Conservation (phyloP, 2,888 invertebrate species). For the Eupelmus urozonus region DNA sequence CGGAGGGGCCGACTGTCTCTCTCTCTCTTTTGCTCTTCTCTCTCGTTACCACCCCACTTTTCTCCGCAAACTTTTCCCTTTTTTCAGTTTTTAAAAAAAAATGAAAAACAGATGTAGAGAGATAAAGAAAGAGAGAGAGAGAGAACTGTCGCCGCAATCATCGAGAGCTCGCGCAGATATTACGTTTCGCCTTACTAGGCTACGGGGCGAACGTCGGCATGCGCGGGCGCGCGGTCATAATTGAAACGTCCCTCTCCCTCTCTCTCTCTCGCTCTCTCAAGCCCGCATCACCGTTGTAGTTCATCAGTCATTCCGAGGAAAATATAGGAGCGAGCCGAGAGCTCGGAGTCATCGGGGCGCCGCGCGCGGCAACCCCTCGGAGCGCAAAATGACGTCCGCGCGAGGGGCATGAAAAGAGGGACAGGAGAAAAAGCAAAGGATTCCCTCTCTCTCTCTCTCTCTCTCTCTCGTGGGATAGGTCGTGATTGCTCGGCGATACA, state of each 20-base stretch:
- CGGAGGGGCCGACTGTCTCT: not conserved
- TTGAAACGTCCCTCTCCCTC: conserved; percentile 62
- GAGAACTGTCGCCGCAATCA: conserved; percentile 43
- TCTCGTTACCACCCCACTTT: not conserved
- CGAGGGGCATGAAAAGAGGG: conserved; percentile 45
- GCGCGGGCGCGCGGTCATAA: conserved; percentile 60
- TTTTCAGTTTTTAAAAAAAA: conserved; percentile 28
- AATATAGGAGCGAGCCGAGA: conserved; percentile 63
- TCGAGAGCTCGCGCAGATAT: conserved; percentile 44
- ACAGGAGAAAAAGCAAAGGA: conserved; percentile 58
- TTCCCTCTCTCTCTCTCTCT: no score
- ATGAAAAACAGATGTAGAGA: not conserved
- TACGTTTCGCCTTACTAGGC: conserved; percentile 58
- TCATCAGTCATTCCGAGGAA: conserved; percentile 76
- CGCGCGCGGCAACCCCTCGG: conserved; percentile 69
- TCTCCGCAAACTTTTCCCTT: conserved; percentile 36
- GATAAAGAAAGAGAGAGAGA: not conserved
- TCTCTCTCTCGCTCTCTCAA: not conserved
- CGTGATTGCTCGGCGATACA: conserved; percentile 77
- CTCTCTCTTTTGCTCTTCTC: not conserved
- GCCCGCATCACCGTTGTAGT: conserved; percentile 72
- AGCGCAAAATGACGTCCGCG: conserved; percentile 74
- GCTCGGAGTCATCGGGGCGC: conserved; percentile 66
- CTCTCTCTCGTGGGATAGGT: conserved; percentile 75
- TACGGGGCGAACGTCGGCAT: conserved; percentile 48